phyloP scores from a whole-genome alignment of 2,888 invertebrate genomes.

The Drosophila mulleri region DNA sequence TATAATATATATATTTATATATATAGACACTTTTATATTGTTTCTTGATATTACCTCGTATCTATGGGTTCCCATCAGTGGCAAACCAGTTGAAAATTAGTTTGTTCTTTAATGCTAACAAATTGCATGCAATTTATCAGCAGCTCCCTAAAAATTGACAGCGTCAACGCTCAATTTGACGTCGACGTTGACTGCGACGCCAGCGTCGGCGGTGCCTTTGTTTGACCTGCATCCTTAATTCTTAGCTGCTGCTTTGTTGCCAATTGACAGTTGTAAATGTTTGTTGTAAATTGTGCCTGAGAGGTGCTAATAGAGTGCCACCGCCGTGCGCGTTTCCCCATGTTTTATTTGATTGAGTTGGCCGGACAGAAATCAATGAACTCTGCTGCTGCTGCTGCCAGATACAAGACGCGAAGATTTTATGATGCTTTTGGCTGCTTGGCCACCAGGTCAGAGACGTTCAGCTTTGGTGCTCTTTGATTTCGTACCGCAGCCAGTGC shows the following conservation, averaged over 20 bases:
- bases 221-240: slow-evolving; percentile 75
- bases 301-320: slow-evolving; percentile 82
- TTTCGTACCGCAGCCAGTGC: slow-evolving; percentile 67
- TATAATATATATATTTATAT: slow-evolving; percentile 8
- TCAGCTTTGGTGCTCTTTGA: slow-evolving; percentile 60
- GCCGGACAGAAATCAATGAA: slow-evolving; percentile 72
- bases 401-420: slow-evolving; percentile 55
- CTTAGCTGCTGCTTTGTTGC: slow-evolving; percentile 72
- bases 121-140: slow-evolving; percentile 77
- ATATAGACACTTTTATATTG: slow-evolving; percentile 21
- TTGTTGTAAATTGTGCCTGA: slow-evolving; percentile 81
- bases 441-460: slow-evolving; percentile 26
- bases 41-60: slow-evolving; percentile 22
- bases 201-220: slow-evolving; percentile 66
- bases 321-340: slow-evolving; percentile 78
- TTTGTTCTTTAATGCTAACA: slow-evolving; percentile 75
- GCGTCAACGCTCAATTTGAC: neutral
- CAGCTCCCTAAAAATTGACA: slow-evolving; percentile 50
- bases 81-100: slow-evolving; percentile 64
- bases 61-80: slow-evolving; percentile 63
- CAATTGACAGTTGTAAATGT: slow-evolving; percentile 83
- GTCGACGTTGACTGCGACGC: neutral
- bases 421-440: slow-evolving; percentile 67
- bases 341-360: slow-evolving; percentile 64
- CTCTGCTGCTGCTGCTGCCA: slow-evolving; percentile 48